Conservation (phyloP, 2,113 vertebrate species). For the Capra hircus region DNA sequence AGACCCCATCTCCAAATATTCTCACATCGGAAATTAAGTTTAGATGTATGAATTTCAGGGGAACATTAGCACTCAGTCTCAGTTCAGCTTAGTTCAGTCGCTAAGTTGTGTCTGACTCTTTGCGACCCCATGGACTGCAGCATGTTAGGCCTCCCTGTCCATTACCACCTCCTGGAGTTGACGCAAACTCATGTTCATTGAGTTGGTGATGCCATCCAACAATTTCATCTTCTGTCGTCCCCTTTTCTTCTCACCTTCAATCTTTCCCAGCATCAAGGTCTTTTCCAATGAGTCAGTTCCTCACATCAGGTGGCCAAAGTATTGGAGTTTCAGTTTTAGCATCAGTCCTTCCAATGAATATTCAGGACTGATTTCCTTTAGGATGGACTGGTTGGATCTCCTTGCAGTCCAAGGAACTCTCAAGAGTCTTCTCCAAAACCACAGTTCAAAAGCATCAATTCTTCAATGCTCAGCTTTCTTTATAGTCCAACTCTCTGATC, state of each 20-base stretch:
- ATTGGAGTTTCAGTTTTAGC: neutral
- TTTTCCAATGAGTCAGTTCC: neutral
- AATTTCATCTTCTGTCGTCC: neutral
- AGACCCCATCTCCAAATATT: neutral
- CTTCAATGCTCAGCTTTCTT: accelerated
- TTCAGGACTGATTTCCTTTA: neutral
- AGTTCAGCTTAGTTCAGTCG: neutral
- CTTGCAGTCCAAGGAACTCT: neutral
- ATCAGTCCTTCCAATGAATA: neutral
- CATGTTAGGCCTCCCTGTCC: neutral
- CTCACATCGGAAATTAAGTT: neutral
- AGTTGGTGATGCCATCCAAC: neutral
- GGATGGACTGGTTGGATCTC: neutral
- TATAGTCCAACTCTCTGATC: neutral
- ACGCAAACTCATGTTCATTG: neutral
- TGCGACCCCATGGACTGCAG: neutral
- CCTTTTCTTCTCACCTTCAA: neutral
- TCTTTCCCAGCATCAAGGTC: neutral
- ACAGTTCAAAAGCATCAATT: neutral
- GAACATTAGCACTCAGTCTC: neutral
- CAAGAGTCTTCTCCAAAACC: neutral
- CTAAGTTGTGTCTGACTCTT: neutral
- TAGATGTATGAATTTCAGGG: neutral
- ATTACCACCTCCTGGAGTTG: neutral
- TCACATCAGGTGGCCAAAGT: neutral